Evolutionary conservation across 2,113 vertebrate genomes (phyloP), one percentile per base, ranked within the genome.

Genomic region (Mustela nigripes): DNA sequence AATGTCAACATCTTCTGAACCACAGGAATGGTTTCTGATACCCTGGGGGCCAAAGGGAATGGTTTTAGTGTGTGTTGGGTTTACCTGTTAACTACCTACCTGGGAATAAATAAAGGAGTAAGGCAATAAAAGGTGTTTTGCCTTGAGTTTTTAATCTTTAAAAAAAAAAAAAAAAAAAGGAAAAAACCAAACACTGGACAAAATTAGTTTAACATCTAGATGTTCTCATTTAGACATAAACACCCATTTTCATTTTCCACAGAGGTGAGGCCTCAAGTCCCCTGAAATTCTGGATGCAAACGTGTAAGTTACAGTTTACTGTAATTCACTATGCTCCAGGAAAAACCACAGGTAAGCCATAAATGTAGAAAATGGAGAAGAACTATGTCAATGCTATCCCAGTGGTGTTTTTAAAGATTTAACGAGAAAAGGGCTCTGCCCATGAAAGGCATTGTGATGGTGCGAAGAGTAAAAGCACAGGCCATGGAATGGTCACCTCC

Each of bases 191-290:
- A 56, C 53, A 56, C 16, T 65, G 26, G 65, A 83, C 53, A 95
- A 91, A 53, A 67, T 65, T 73, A 73, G 36, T 88, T 94, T 94
- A 88, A n/a, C 28, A 78, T 58, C 28, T 82, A 62, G n/a, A 33
- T 26, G 63, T 78, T 98, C 9, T 65, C 19, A 89, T 78, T 22
- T 79, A 62, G 79, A 94, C 65, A 89, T 42, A 84, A 95, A 84
- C n/a, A 95, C 95, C 63, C 42, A 93, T 95, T 92, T 96, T 88
- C 74, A 94, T 82, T 97, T 96, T 60, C 62, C 56, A 71, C 48
- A 80, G 48, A 86, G 89, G 74, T 65, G 12, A 15, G 50, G 63
- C 5, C 39, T 74, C 18, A 85, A 95, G 56, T 79, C 14, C 21
- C 76, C 95, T 79, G 74, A 67, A 90, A 74, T 18, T 86, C 79